Evolutionary conservation across 2,113 vertebrate species (phyloP).

Genomic region (Ibidorhyncha struthersii): DNA sequence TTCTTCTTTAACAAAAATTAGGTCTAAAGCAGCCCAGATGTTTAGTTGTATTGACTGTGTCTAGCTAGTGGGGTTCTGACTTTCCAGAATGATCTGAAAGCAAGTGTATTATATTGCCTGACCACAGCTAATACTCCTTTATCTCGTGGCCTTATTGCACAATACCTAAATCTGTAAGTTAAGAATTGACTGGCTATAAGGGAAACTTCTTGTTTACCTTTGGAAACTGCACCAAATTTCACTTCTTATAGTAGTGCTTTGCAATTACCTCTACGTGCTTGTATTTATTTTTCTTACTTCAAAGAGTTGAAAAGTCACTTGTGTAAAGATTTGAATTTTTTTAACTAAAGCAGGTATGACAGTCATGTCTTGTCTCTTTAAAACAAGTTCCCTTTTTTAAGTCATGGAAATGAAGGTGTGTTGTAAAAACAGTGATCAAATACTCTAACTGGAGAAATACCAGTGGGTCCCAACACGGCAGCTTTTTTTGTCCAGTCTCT

Average conservation of each 20-base stretch:
- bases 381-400: not conserved
- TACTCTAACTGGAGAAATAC: not conserved
- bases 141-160: not conserved
- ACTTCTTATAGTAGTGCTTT: not conserved
- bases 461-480: not conserved
- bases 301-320: not conserved
- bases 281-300: not conserved
- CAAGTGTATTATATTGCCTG: not conserved
- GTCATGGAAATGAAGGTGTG: rapidly evolving
- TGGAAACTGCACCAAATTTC: not conserved
- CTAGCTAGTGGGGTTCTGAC: not conserved
- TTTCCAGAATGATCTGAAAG: not conserved
- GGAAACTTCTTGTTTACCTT: not conserved
- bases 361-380: not conserved
- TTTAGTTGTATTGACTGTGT: not conserved
- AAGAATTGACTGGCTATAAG: not conserved
- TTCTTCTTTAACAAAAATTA: not conserved
- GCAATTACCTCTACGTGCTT: not conserved
- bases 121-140: not conserved
- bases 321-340: not conserved
- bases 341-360: not conserved
- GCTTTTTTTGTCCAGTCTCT: not conserved
- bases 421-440: not conserved
- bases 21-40: not conserved
- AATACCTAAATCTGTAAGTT: not conserved